Percentiles rank a stretch among this genome's conserved stretches.
These are phyloP conservation scores for Sinodicranocentrus sp. DNA, from an alignment of 2,888 invertebrate genomes.

Conservation along the genomic window DNA sequence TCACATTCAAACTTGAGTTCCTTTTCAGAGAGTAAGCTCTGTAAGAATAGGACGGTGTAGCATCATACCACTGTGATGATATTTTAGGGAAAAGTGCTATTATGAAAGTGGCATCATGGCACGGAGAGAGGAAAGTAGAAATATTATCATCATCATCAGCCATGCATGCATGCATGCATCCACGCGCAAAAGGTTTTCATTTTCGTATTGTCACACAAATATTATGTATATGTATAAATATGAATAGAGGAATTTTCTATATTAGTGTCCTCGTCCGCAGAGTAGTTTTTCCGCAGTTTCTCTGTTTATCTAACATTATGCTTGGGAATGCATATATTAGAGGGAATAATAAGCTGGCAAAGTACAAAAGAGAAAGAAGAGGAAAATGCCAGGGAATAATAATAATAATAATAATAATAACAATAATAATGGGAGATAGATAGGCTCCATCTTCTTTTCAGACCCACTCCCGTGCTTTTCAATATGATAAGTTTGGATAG, in stretches of 20 bases:
- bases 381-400: constrained; percentile 50
- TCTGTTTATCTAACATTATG: constrained; percentile 1
- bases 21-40: background rate
- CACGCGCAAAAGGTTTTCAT: constrained; percentile 58
- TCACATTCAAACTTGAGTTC: background rate
- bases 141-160: constrained; percentile 36
- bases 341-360: constrained; percentile 51
- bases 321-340: background rate
- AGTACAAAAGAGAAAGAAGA: constrained; percentile 50
- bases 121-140: constrained; percentile 6
- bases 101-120: background rate
- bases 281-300: background rate
- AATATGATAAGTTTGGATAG: background rate
- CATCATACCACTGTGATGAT: background rate
- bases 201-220: constrained; percentile 25
- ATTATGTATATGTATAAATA: background rate
- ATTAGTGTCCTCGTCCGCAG: background rate
- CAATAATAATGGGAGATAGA: constrained; percentile 46
- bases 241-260: background rate
- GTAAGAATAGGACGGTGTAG: background rate
- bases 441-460: constrained; percentile 22
- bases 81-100: background rate
- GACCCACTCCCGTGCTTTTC: constrained; percentile 12
- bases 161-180: constrained; percentile 56
- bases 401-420: constrained; percentile 53